Base-by-base conservation (phyloP, 2,888 invertebrate species). In the Plusia festucae region DNA sequence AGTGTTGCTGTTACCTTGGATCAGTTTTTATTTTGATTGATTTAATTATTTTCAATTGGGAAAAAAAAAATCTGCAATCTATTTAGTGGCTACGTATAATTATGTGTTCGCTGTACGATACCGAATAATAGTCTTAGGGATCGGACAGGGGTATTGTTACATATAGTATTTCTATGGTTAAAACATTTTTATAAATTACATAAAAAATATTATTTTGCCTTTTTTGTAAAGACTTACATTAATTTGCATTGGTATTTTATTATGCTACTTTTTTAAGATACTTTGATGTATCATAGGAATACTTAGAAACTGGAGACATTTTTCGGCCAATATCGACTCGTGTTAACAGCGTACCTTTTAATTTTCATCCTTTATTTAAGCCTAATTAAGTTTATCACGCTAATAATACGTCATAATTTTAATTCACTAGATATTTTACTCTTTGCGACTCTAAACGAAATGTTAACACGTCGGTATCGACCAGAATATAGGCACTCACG, bases 161-260 rank as follows among this genome's bases (percentile, higher is more conserved):
- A n/a, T n/a, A n/a, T n/a, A n/a, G n/a, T n/a, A n/a, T n/a, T n/a
- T n/a, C n/a, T n/a, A n/a, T n/a, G n/a, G n/a, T n/a, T n/a, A n/a
- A 15, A 40, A n/a, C n/a, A 40, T n/a, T n/a, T n/a, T 40, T 40
- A 30, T 30, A 30, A 16, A 56, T 24, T 24, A 24, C 24, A 24
- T 24, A 3, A 3, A 24, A 24, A 24, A 24, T 24, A 3, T 24
- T 24, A 24, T 5, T 24, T 6, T 22, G 13, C 32, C 24, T 13
- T 16, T 11, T 7, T 32, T 32, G 16, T 13, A 53, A 53, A 44
- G 40, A 73, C 27, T 70, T 34, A 34, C 53, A 58, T 40, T 72
- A 46, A 44, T 46, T 72, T 70, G 73, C 59, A 74, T 70, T 70
- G 74, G n/a, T 52, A 32, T 68, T 68, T 60, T 53, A 66, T 73